A percentile compares a stretch with the other conserved stretches of the same genome.
Evolutionary conservation across 2,113 vertebrate species (phyloP).

Genomic region (Prionailurus bengalensis): DNA sequence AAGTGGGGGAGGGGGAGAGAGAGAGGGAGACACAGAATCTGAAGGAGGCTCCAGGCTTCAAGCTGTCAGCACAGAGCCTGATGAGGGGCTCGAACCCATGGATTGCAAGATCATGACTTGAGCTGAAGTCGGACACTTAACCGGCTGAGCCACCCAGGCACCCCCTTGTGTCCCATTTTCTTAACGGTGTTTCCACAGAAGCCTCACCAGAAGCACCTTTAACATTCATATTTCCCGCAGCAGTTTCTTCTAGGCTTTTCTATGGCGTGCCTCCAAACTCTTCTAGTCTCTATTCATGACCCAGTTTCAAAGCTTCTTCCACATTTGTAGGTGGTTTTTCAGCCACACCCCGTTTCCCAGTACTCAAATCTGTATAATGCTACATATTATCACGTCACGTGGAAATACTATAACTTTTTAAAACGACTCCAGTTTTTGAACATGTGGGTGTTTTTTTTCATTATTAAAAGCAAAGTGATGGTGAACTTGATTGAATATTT

Average conservation of each 20-base stretch:
- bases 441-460: background rate
- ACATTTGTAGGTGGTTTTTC: background rate
- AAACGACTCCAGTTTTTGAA: background rate
- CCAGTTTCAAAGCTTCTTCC: background rate
- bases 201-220: background rate
- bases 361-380: background rate
- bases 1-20: too few species aligned
- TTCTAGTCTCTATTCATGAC: background rate
- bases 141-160: too few species aligned
- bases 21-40: too few species aligned
- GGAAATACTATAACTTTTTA: background rate
- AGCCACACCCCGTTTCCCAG: background rate
- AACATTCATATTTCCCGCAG: background rate
- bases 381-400: background rate
- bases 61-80: too few species aligned
- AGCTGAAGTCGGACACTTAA: too few species aligned
- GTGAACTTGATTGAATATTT: background rate
- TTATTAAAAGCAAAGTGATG: slow-evolving; percentile 1
- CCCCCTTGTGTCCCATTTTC: background rate
- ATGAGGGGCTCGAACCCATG: too few species aligned
- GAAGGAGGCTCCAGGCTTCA: too few species aligned
- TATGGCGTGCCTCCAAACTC: background rate
- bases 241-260: background rate
- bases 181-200: background rate
- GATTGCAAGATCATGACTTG: too few species aligned